These are phyloP conservation scores for Liodrosophila aerea DNA, from an alignment of 2,888 invertebrate species.

Conservation along the genomic window DNA sequence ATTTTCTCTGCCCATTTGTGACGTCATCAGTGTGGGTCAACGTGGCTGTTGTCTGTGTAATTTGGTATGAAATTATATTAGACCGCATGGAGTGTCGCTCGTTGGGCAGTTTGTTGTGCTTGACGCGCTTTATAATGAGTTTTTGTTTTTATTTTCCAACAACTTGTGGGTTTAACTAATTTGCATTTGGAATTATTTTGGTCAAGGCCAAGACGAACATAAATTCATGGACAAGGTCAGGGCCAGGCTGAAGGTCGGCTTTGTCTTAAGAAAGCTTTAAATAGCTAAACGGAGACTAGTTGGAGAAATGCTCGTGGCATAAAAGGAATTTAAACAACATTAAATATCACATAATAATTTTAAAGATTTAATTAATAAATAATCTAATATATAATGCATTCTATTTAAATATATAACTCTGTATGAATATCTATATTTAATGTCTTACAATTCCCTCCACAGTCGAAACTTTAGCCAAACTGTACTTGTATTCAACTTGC, in stretches of 20 bases:
- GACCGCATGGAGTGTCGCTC: slow-evolving; percentile 44
- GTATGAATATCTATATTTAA: too few species aligned
- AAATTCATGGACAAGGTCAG: slow-evolving; percentile 56
- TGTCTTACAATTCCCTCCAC: too few species aligned
- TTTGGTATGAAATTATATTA: slow-evolving; percentile 74
- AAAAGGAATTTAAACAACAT: too few species aligned
- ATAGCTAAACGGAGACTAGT: too few species aligned
- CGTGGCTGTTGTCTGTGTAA: slow-evolving; percentile 48
- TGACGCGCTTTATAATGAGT: slow-evolving; percentile 49
- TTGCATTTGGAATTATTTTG: slow-evolving; percentile 63
- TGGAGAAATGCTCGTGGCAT: too few species aligned
- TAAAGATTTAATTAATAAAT: too few species aligned
- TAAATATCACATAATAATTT: too few species aligned
- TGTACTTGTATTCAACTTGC: background rate
- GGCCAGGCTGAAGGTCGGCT: slow-evolving; percentile 6
- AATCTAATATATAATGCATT: too few species aligned
- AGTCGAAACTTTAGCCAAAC: too few species aligned
- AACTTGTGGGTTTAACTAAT: slow-evolving; percentile 57
- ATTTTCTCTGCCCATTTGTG: slow-evolving; percentile 42
- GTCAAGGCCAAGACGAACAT: slow-evolving; percentile 71
- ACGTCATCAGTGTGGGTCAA: slow-evolving; percentile 59
- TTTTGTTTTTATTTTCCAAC: slow-evolving; percentile 51
- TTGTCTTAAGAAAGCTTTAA: slow-evolving; percentile 3
- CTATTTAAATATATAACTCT: too few species aligned
- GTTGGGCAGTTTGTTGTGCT: slow-evolving; percentile 11